Conservation (phyloP, 2,113 vertebrate species). For the Lanius ludovicianus region DNA sequence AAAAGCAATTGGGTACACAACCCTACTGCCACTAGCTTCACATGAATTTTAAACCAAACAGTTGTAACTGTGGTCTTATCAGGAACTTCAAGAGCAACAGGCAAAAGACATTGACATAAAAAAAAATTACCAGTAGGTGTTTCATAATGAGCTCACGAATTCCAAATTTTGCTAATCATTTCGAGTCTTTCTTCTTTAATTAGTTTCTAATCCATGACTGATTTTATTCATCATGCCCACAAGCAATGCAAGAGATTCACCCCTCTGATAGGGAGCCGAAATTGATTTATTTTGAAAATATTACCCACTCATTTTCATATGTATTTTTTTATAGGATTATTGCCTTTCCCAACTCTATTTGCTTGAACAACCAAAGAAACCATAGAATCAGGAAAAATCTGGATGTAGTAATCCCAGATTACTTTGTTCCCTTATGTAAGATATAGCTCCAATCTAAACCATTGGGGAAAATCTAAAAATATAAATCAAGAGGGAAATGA, state of each 20-base stretch:
- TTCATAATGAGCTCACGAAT: neutral
- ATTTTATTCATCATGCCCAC: neutral
- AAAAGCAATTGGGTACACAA: neutral
- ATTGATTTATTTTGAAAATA: neutral
- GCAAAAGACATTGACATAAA: neutral
- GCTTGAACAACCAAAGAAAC: neutral
- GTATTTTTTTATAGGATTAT: neutral
- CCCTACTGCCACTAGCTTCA: neutral
- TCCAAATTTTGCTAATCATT: slow-evolving; percentile 4
- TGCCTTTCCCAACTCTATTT: neutral
- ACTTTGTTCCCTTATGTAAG: neutral
- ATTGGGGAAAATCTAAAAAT: neutral
- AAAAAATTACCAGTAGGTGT: neutral
- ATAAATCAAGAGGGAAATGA: neutral
- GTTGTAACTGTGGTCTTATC: neutral
- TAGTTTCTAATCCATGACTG: neutral
- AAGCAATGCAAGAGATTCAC: neutral
- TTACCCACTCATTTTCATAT: neutral
- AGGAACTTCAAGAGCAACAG: neutral
- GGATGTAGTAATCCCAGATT: neutral
- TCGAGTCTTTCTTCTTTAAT: slow-evolving; percentile 18
- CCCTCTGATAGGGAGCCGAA: neutral
- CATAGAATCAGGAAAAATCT: neutral
- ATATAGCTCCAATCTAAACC: neutral
- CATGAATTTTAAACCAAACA: neutral